phyloP scores from a whole-genome alignment of 2,888 invertebrate genomes.

The Torymus tubicola region DNA sequence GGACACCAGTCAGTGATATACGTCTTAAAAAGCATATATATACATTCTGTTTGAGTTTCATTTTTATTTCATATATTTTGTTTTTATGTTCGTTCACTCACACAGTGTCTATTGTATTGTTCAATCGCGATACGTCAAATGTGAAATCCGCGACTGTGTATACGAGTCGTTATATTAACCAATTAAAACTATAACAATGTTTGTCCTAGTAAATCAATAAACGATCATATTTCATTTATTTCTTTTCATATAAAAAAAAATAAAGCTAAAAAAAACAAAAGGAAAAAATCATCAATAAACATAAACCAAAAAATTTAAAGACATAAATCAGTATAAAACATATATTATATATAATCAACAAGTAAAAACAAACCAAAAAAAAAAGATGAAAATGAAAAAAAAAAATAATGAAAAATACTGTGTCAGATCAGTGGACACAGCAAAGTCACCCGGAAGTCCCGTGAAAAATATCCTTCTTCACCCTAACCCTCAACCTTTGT shows the following conservation, averaged over 20 bases:
- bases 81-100: slow-evolving; percentile 46
- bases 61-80: slow-evolving; percentile 37
- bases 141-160: slow-evolving; percentile 15
- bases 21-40: slow-evolving; percentile 54
- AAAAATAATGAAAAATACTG: slow-evolving; percentile 48
- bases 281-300: slow-evolving; percentile 5
- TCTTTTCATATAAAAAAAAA: slow-evolving; percentile 16
- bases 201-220: slow-evolving; percentile 17
- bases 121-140: slow-evolving; percentile 33
- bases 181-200: slow-evolving; percentile 3
- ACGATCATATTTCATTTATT: slow-evolving; percentile 11
- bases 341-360: no score
- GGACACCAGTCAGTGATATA: slow-evolving; percentile 58
- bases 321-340: no score
- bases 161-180: slow-evolving; percentile 4
- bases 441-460: slow-evolving; percentile 60
- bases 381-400: slow-evolving; percentile 49
- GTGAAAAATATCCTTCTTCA: slow-evolving; percentile 44
- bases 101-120: slow-evolving; percentile 41
- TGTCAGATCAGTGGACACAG: slow-evolving; percentile 57
- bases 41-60: no score
- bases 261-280: slow-evolving; percentile 9
- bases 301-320: no score
- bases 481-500: slow-evolving; percentile 71
- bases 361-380: not conserved